Percentiles rank a stretch among this genome's conserved stretches.
phyloP scores from a whole-genome alignment of 2,113 vertebrate species.

The Fulica atra region DNA sequence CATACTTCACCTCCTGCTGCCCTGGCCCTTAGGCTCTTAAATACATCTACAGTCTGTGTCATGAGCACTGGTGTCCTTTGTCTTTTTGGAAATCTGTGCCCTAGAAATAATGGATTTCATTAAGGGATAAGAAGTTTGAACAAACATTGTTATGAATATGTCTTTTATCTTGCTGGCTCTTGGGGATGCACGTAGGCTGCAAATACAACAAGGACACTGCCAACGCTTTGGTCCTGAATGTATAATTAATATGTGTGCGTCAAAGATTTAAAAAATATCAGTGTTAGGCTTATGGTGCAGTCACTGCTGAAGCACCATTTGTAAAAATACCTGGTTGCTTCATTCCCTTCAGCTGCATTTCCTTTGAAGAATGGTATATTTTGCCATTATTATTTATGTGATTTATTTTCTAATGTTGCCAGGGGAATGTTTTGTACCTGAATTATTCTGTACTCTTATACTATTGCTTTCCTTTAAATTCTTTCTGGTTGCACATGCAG shows the following conservation, averaged over 20 bases:
- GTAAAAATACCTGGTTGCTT: slow-evolving; percentile 37
- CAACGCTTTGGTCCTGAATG: slow-evolving; percentile 1
- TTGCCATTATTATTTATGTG: slow-evolving; percentile 49
- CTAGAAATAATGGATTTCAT: slow-evolving; percentile 59
- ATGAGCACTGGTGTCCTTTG: neutral
- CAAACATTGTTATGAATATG: neutral
- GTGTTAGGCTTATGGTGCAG: slow-evolving; percentile 30
- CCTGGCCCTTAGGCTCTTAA: neutral
- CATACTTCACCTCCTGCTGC: neutral
- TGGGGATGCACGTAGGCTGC: neutral
- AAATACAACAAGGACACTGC: slow-evolving; percentile 12
- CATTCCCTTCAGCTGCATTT: slow-evolving; percentile 45
- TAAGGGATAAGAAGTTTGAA: slow-evolving; percentile 34
- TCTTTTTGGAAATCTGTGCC: neutral
- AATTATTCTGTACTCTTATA: slow-evolving; percentile 21
- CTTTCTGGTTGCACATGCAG: neutral
- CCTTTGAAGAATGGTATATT: slow-evolving; percentile 57
- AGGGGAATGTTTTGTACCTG: slow-evolving; percentile 53
- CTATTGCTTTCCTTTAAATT: slow-evolving; percentile 32
- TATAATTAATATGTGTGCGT: slow-evolving; percentile 54
- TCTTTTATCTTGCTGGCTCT: slow-evolving; percentile 48
- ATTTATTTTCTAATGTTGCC: slow-evolving; percentile 57
- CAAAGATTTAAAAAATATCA: slow-evolving; percentile 28
- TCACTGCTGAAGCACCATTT: neutral
- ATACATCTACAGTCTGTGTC: neutral